A percentile compares a stretch with the other conserved stretches of the same genome.
Conservation (phyloP, 2,113 vertebrate species). For the Tichodroma muraria region DNA sequence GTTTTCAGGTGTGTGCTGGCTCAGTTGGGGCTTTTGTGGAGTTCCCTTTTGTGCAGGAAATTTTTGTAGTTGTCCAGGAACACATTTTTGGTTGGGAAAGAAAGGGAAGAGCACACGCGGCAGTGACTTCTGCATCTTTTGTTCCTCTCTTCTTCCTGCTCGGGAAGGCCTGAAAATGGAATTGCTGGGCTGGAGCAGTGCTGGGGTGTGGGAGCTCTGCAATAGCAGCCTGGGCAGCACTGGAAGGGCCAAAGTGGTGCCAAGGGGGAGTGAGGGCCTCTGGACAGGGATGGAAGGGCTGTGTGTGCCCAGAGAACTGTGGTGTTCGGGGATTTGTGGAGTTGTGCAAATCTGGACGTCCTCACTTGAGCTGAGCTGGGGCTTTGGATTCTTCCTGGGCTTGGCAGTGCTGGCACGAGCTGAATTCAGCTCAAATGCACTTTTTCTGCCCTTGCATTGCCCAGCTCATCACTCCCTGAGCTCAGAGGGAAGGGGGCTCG, state of each 20-base stretch:
- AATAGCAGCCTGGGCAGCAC: neutral
- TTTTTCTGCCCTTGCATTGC: neutral
- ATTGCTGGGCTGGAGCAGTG: neutral
- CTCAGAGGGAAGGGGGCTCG: neutral
- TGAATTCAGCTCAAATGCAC: neutral
- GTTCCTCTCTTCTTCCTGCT: neutral
- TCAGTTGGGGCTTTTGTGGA: neutral
- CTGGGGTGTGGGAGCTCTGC: neutral
- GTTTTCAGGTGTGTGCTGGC: neutral
- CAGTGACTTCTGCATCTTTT: neutral
- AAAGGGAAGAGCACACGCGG: neutral
- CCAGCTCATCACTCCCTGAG: neutral
- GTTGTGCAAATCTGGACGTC: neutral
- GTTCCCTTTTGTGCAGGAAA: neutral
- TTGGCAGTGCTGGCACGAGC: neutral
- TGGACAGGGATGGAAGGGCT: neutral
- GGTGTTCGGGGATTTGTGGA: neutral
- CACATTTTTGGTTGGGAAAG: neutral
- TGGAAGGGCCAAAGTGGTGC: neutral
- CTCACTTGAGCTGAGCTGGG: neutral
- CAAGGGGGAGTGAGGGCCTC: neutral
- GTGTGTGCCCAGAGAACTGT: neutral
- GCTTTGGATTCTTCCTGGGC: neutral
- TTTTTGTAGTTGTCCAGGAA: rapidly evolving
- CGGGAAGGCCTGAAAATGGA: neutral